Base-by-base conservation (phyloP, 2,797 vertebrate genomes). In the Arctocebus calabarensis region DNA sequence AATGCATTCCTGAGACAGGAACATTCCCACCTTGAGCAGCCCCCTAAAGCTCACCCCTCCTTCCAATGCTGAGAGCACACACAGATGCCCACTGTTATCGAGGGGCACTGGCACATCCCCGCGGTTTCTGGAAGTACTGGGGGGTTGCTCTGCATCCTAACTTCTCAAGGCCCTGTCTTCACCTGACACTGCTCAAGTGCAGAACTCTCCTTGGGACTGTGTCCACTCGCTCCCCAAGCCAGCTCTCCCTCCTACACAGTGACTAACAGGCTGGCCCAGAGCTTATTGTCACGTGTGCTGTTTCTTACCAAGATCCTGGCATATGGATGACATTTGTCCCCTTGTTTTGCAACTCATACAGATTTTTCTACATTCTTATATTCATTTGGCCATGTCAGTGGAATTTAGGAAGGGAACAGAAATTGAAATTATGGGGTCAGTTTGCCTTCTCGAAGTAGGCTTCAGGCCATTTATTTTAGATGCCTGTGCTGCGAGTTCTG, bases 381-480 rank as follows among this genome's bases (percentile, higher is more conserved):
- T 62, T 90, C 29, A 23, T 89, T 52, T 68, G 55, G 66, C 55
- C 16, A 29, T 5, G 6, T 79, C 70, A 7, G 59, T 88, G 25
- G 87, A 71, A 86, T 95, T 91, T 74, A 86, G 40, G 85, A 79
- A 70, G n/a, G 43, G 37, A 92, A 43, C 29, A 78, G 74, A 52
- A 88, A 88, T 86, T 96, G 68, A 94, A 94, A 88, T 73, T 25
- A 48, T 1, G 5, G 27, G 77, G 68, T 95, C 74, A 83, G 74
- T 45, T 34, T 73, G 34, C 34, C 71, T 94, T 94, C 91, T 62
- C 83, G 59, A 96, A 94, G 79, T 48, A 84, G 29, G 83, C n/a
- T 94, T 85, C 88, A 55, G 45, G 40, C 73, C 70, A 68, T 89
- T 92, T 89, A 92, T 96, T 92, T 91, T 83, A 87, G 66, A 64